phyloP scores from a whole-genome alignment of 2,797 vertebrate genomes.

The Alca torda region DNA sequence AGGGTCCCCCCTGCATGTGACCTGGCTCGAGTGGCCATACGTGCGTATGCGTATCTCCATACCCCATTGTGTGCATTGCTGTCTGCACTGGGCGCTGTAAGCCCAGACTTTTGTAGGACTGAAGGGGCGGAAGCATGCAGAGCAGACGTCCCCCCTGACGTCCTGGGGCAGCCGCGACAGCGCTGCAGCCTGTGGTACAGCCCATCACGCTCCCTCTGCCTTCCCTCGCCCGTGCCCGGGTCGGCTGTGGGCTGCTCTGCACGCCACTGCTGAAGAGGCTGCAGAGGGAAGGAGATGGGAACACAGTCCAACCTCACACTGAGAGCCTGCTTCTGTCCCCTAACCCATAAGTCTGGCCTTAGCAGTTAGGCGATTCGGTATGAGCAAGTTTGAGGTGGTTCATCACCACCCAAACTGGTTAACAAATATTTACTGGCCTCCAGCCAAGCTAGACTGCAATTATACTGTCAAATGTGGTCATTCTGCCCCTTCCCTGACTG shows the following conservation, averaged over 20 bases:
- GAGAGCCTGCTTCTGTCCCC: not conserved
- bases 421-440: conserved; percentile 4
- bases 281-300: not conserved
- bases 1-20: accelerated
- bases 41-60: accelerated
- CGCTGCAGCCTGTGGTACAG: not conserved
- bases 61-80: accelerated
- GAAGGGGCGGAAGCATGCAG: not conserved
- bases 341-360: not conserved
- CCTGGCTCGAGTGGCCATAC: accelerated
- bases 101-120: not conserved
- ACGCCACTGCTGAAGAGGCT: not conserved
- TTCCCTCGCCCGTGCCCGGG: accelerated
- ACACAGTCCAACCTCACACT: not conserved
- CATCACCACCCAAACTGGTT: not conserved
- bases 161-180: not conserved
- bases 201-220: not conserved
- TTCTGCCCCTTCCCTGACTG: not conserved
- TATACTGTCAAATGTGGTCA: not conserved
- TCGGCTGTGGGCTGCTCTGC: not conserved
- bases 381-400: not conserved
- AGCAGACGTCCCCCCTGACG: not conserved
- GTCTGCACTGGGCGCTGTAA: not conserved
- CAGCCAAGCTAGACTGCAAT: not conserved
- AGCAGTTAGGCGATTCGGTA: not conserved